phyloP scores from a whole-genome alignment of 2,113 vertebrate species.

The Peromyscus leucopus region DNA sequence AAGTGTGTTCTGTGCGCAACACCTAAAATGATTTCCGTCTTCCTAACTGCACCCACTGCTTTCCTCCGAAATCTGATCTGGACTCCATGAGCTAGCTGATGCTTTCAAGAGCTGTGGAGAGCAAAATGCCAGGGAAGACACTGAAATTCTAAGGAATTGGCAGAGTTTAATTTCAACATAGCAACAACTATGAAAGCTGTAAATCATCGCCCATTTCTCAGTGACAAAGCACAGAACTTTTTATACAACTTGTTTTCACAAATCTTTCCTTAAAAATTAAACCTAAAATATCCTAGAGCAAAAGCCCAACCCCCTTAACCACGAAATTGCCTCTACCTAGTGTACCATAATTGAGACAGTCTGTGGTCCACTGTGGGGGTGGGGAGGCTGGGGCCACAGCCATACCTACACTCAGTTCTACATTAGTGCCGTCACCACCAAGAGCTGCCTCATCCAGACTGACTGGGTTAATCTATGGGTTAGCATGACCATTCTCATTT shows the following conservation, averaged over 20 bases:
- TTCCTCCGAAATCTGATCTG: conserved; percentile 26
- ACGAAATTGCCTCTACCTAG: not conserved
- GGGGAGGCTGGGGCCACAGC: not conserved
- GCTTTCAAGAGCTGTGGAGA: not conserved
- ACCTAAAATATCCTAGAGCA: not conserved
- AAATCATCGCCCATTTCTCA: conserved; percentile 28
- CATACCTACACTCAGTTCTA: not conserved
- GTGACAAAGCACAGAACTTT: conserved; percentile 21
- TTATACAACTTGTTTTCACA: conserved; percentile 21
- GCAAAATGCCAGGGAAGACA: not conserved
- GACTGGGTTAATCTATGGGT: not conserved
- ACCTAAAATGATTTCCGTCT: conserved; percentile 20
- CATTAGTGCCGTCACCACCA: not conserved
- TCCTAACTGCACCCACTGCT: not conserved
- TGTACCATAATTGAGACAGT: not conserved
- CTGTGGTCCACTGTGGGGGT: not conserved
- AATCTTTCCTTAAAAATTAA: not conserved
- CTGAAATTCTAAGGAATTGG: conserved; percentile 26
- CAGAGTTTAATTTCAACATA: conserved; percentile 38
- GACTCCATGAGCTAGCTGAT: conserved; percentile 26
- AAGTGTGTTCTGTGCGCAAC: conserved; percentile 18
- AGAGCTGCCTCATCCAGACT: not conserved
- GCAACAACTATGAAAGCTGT: conserved; percentile 25
- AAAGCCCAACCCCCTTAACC: conserved; percentile 1
- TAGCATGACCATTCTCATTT: not conserved